phyloP scores from a whole-genome alignment of 2,888 invertebrate genomes.

The Cremastinae sp. region DNA sequence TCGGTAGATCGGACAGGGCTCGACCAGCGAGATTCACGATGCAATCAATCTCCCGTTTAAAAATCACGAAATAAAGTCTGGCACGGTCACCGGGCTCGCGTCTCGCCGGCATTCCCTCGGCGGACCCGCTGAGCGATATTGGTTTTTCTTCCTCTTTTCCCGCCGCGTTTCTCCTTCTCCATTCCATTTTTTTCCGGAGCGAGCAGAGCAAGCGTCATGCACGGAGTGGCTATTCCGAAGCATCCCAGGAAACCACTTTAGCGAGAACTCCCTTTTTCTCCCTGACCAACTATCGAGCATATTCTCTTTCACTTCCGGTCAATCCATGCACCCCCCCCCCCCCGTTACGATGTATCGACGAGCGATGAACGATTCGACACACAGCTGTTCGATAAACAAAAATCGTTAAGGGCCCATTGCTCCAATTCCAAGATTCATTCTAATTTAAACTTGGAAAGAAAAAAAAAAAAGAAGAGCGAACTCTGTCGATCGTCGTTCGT shows the following conservation, averaged over 20 bases:
- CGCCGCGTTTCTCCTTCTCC: conserved; percentile 12
- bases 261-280: conserved; percentile 38
- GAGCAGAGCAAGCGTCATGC: conserved; percentile 22
- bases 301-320: conserved; percentile 48
- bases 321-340: conserved; percentile 51
- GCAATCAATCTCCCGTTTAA: conserved; percentile 71
- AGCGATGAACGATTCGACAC: conserved; percentile 52
- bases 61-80: conserved; percentile 71
- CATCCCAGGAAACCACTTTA: conserved; percentile 59
- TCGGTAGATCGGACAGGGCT: conserved; percentile 63
- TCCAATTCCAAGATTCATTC: no score
- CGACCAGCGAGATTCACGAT: conserved; percentile 60
- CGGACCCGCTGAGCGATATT: conserved; percentile 65
- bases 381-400: conserved; percentile 43
- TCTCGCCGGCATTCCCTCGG: conserved; percentile 46
- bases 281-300: conserved; percentile 27
- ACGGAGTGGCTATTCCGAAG: conserved; percentile 45
- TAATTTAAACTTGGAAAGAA: no score
- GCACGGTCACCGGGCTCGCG: conserved; percentile 43
- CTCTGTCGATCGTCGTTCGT: no score
- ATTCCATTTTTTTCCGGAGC: conserved; percentile 4
- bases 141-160: conserved; percentile 67
- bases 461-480: no score
- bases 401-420: conserved; percentile 19
- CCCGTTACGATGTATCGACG: conserved; percentile 50